Conservation (phyloP, 2,888 invertebrate genomes). For the Himalopsyche japonica region DNA sequence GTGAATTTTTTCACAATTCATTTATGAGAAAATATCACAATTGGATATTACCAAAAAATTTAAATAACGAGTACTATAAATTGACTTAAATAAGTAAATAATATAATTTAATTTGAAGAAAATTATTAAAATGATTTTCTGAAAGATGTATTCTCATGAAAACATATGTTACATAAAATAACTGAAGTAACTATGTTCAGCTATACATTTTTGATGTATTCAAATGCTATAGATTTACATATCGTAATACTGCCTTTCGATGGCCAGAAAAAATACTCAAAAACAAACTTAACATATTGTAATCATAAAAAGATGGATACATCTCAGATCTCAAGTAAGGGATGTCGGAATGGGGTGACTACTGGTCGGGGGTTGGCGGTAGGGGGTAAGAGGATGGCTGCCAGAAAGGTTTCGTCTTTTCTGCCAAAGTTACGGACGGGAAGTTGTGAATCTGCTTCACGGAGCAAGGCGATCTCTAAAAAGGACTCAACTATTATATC, state of each 20-base stretch:
- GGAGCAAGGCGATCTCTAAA: slow-evolving; percentile 26
- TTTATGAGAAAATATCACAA: no score
- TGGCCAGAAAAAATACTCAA: neutral
- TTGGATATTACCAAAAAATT: no score
- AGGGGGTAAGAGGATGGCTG: neutral
- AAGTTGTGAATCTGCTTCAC: slow-evolving; percentile 35
- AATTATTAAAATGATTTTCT: no score
- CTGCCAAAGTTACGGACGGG: slow-evolving; percentile 32
- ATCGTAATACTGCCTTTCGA: neutral
- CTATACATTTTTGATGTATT: no score
- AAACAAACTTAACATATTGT: neutral
- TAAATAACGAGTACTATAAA: no score
- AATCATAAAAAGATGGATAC: neutral
- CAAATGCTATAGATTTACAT: no score
- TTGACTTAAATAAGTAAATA: no score
- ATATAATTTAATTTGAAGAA: no score
- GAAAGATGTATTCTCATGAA: no score
- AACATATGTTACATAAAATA: no score
- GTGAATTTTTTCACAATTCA: no score
- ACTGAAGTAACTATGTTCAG: no score
- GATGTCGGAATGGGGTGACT: neutral
- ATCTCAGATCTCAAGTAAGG: neutral
- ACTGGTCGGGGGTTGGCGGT: neutral
- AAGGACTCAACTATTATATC: neutral
- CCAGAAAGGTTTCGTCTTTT: slow-evolving; percentile 11